A percentile compares a stretch with the other conserved stretches of the same genome.
Evolutionary conservation across 2,113 vertebrate genomes (phyloP).

Genomic region (Nerophis ophidion): DNA sequence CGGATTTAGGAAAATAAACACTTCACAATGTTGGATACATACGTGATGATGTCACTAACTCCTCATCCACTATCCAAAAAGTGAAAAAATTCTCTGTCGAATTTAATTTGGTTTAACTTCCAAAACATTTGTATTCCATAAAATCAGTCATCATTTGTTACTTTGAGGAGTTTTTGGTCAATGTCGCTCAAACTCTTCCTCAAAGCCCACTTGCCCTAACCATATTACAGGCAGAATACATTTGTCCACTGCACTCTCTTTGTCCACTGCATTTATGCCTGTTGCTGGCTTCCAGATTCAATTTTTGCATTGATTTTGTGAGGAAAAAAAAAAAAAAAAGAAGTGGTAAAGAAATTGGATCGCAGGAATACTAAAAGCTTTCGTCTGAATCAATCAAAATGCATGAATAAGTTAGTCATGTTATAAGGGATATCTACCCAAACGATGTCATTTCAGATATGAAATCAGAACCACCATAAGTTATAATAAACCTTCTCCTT

Average conservation of each 20-base stretch:
- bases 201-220: slow-evolving; percentile 66
- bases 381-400: slow-evolving; percentile 67
- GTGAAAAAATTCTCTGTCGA: no score
- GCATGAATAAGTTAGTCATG: slow-evolving; percentile 61
- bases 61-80: no score
- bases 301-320: slow-evolving; percentile 70
- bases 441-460: slow-evolving; percentile 47
- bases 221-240: slow-evolving; percentile 61
- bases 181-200: slow-evolving; percentile 63
- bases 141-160: slow-evolving; percentile 47
- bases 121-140: slow-evolving; percentile 21
- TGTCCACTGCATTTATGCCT: slow-evolving; percentile 51
- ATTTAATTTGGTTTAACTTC: slow-evolving; percentile 2
- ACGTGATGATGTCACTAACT: no score
- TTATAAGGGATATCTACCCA: slow-evolving; percentile 53
- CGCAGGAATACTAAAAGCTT: slow-evolving; percentile 69
- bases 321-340: slow-evolving; percentile 39
- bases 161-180: slow-evolving; percentile 45
- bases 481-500: slow-evolving; percentile 36
- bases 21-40: no score
- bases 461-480: slow-evolving; percentile 51
- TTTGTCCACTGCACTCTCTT: slow-evolving; percentile 57
- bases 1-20: no score
- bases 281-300: slow-evolving; percentile 49
- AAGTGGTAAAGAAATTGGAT: slow-evolving; percentile 63